Conservation (phyloP, 1,140 invertebrate genomes). For the Chrysopa pallens region DNA sequence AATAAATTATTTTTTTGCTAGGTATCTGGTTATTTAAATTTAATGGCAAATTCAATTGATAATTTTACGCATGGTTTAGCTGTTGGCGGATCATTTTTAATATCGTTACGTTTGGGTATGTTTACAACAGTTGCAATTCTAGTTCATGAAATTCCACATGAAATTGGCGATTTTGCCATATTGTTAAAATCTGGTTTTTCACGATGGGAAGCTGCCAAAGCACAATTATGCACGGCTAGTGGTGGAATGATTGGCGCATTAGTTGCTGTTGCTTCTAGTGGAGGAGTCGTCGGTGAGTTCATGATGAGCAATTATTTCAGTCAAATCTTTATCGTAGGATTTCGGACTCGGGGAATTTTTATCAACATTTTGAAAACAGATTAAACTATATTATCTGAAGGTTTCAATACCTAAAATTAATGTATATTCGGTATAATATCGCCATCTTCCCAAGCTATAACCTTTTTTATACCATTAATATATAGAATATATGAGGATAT, state of each 20-base stretch:
- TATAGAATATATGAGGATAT: too few species aligned
- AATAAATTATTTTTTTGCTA: constrained; percentile 18
- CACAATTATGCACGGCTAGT: constrained; percentile 73
- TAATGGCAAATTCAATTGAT: constrained; percentile 89
- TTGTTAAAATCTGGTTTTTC: constrained; percentile 84
- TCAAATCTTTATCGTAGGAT: too few species aligned
- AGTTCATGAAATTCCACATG: constrained; percentile 95
- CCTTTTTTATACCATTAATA: too few species aligned
- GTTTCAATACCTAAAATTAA: background rate
- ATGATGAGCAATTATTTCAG: too few species aligned
- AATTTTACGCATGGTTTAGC: constrained; percentile 96
- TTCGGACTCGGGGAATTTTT: too few species aligned
- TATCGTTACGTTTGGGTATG: constrained; percentile 69
- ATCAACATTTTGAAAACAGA: too few species aligned
- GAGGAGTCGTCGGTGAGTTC: constrained; percentile 20
- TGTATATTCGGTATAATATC: too few species aligned
- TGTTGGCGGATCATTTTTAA: constrained; percentile 86
- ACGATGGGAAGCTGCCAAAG: constrained; percentile 82
- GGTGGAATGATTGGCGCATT: constrained; percentile 77
- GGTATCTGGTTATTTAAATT: constrained; percentile 82
- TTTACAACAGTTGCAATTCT: constrained; percentile 88
- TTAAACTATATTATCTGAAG: too few species aligned
- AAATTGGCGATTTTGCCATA: constrained; percentile 95
- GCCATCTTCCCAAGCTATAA: too few species aligned
- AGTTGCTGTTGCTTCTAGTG: constrained; percentile 64